Evolutionary conservation across 1,140 invertebrate species (phyloP).

Genomic region (Ostrea denselamellosa): DNA sequence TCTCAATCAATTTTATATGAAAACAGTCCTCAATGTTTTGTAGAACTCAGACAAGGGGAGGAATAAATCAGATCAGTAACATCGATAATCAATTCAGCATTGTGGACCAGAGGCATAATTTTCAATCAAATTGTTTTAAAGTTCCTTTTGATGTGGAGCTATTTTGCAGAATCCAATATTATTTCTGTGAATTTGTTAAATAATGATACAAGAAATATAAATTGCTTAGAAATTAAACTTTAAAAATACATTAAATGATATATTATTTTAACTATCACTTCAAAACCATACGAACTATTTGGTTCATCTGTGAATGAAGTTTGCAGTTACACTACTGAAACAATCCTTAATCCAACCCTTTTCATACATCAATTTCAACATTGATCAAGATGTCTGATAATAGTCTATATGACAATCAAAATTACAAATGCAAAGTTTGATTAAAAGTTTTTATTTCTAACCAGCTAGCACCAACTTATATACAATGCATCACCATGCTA

Average conservation of each 20-base stretch:
- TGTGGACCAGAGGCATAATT: neutral
- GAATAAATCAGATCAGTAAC: constrained; percentile 13
- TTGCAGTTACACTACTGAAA: too few relatives aligned
- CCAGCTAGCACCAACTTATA: neutral
- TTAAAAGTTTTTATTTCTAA: neutral
- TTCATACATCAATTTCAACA: too few relatives aligned
- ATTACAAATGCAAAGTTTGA: neutral
- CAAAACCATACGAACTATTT: too few relatives aligned
- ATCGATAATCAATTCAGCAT: constrained; percentile 1
- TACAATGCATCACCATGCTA: neutral
- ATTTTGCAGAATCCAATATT: neutral
- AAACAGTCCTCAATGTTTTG: constrained; percentile 14
- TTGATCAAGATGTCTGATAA: neutral
- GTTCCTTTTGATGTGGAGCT: neutral
- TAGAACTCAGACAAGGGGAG: neutral
- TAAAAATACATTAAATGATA: neutral
- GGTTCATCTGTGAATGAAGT: too few relatives aligned
- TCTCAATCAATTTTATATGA: neutral
- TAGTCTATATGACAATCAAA: neutral
- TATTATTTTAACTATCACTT: neutral
- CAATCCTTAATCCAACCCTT: too few relatives aligned
- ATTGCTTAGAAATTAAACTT: neutral
- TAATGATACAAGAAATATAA: neutral
- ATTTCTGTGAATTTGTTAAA: constrained; percentile 10
- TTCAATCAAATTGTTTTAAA: constrained; percentile 26